Conservation (phyloP, 2,113 vertebrate genomes). For the Serilophus lunatus region DNA sequence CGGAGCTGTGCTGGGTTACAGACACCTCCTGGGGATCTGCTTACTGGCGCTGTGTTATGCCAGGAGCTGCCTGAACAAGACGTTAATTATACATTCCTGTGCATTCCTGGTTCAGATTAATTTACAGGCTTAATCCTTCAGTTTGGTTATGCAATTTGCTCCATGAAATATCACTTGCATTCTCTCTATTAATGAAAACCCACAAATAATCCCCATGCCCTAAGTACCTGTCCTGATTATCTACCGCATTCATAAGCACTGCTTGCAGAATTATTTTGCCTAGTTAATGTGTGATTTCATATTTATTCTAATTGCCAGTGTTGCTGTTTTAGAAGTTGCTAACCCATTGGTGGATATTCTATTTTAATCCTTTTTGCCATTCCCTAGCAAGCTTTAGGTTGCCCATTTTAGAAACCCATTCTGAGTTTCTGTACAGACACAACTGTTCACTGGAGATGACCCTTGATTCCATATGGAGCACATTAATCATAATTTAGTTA, state of each 20-base stretch:
- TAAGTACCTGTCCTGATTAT: slow-evolving; percentile 2
- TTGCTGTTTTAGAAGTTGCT: background rate
- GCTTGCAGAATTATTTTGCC: background rate
- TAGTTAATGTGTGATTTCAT: background rate
- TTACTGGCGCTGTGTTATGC: background rate
- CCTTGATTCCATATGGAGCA: slow-evolving; percentile 24
- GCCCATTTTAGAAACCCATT: slow-evolving; percentile 12
- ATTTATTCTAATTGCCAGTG: slow-evolving; percentile 26
- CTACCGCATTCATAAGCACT: background rate
- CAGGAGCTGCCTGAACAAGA: background rate
- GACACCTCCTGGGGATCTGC: background rate
- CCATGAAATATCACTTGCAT: background rate
- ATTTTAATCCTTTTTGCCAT: slow-evolving; percentile 25
- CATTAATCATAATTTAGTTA: slow-evolving; percentile 64
- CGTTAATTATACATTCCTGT: background rate
- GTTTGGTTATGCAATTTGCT: background rate
- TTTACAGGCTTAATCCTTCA: background rate
- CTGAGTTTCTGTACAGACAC: slow-evolving; percentile 5
- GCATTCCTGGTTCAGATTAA: background rate
- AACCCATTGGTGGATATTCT: slow-evolving; percentile 13
- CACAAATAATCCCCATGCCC: background rate
- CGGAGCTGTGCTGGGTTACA: background rate
- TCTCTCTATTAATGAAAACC: slow-evolving; percentile 1
- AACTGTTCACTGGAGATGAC: slow-evolving; percentile 34
- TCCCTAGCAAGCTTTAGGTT: background rate